Evolutionary conservation across 2,113 vertebrate genomes (phyloP).

Genomic region (Eptesicus fuscus): DNA sequence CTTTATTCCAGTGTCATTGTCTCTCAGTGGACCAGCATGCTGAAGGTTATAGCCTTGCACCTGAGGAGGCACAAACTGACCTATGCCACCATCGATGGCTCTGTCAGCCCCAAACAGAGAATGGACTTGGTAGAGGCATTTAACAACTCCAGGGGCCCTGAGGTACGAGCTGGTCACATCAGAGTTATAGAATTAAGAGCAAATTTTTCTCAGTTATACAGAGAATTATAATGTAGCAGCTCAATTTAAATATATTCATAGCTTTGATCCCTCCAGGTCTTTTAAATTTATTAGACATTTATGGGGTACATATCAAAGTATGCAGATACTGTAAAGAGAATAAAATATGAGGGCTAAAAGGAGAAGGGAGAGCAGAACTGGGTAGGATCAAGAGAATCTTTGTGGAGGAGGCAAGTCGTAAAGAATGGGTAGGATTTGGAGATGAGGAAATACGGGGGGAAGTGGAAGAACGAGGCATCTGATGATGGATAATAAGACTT

Average conservation of each 20-base stretch:
- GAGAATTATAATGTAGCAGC: neutral
- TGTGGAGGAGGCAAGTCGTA: neutral
- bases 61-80: slow-evolving; percentile 82
- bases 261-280: neutral
- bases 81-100: slow-evolving; percentile 88
- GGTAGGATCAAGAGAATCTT: neutral
- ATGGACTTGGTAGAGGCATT: slow-evolving; percentile 97
- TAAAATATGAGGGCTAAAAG: neutral
- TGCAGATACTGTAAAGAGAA: neutral
- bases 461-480: neutral
- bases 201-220: neutral
- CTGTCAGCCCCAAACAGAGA: slow-evolving; percentile 91
- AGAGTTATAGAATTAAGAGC: neutral
- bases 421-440: neutral
- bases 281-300: neutral
- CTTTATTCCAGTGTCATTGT: slow-evolving; percentile 90
- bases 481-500: neutral
- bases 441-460: neutral
- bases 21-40: slow-evolving; percentile 98
- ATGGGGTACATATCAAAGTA: neutral
- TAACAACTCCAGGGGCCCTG: slow-evolving; percentile 87
- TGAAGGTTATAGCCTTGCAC: slow-evolving; percentile 89
- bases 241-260: neutral
- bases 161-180: slow-evolving; percentile 80
- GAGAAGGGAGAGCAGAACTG: neutral